Evolutionary conservation across 2,888 invertebrate species (phyloP).

Genomic region (Aethes cnicana): DNA sequence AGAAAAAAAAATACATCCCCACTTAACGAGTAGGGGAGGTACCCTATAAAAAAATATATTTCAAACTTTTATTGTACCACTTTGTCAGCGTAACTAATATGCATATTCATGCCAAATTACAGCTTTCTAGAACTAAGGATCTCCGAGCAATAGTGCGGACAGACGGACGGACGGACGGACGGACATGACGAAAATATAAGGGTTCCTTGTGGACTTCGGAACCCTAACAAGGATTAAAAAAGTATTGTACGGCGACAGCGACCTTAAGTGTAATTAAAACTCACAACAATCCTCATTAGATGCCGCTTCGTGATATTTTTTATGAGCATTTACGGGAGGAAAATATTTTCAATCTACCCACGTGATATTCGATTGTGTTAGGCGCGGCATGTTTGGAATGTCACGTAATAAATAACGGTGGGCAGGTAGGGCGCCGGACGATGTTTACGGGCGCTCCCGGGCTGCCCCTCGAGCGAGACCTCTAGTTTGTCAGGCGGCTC

Average conservation of each 20-base stretch:
- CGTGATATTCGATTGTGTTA: conserved; percentile 53
- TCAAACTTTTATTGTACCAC: too few species aligned
- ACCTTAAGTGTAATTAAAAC: neutral
- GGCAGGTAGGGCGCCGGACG: conserved; percentile 37
- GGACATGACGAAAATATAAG: too few species aligned
- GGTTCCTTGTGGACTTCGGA: too few species aligned
- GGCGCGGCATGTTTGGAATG: conserved; percentile 47
- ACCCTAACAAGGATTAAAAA: neutral
- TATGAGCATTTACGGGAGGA: conserved; percentile 37
- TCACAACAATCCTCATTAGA: conserved; percentile 7
- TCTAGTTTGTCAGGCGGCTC: conserved; percentile 37
- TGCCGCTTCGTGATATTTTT: too few species aligned
- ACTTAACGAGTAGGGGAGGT: too few species aligned
- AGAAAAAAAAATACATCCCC: too few species aligned
- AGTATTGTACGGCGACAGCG: neutral
- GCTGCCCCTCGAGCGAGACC: conserved; percentile 38
- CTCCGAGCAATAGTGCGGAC: too few species aligned
- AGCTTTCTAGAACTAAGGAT: too few species aligned
- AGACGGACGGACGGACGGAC: too few species aligned
- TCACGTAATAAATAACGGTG: conserved; percentile 43
- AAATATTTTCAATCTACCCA: conserved; percentile 51
- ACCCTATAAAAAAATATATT: too few species aligned
- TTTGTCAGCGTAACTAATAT: too few species aligned
- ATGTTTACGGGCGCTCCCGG: conserved; percentile 45
- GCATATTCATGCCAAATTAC: too few species aligned